phyloP scores from a whole-genome alignment of 2,888 invertebrate genomes.

The Lithosia quadra region DNA sequence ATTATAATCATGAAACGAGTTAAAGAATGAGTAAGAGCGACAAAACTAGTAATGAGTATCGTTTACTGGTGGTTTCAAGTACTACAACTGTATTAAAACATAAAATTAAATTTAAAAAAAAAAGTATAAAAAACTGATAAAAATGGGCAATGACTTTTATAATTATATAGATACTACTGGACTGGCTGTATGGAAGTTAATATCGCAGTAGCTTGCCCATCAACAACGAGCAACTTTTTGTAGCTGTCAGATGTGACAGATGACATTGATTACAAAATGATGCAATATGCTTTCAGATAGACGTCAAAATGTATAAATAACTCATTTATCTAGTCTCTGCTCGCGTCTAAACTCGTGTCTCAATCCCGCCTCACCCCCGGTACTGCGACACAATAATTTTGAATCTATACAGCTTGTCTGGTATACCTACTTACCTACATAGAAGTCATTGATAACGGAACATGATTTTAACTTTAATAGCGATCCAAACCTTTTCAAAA shows the following conservation, averaged over 20 bases:
- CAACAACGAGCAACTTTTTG: not conserved
- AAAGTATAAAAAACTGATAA: too few relatives aligned
- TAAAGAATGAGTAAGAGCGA: constrained; percentile 33
- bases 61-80: constrained; percentile 36
- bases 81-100: constrained; percentile 10
- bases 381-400: not conserved
- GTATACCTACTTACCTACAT: too few relatives aligned
- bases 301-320: too few relatives aligned
- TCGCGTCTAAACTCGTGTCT: too few relatives aligned
- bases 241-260: too few relatives aligned
- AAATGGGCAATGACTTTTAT: not conserved
- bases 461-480: not conserved
- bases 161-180: not conserved
- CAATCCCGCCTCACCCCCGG: not conserved
- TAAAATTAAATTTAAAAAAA: too few relatives aligned
- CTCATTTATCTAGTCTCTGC: too few relatives aligned
- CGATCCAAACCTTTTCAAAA: not conserved
- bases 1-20: constrained; percentile 45
- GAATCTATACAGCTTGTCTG: not conserved
- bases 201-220: not conserved
- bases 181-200: not conserved
- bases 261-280: too few relatives aligned
- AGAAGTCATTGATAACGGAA: not conserved
- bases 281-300: too few relatives aligned
- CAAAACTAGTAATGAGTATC: constrained; percentile 30